A percentile compares a stretch with the other conserved stretches of the same genome.
Evolutionary conservation across 2,888 invertebrate genomes (phyloP).

Genomic region (Dynastes maya): DNA sequence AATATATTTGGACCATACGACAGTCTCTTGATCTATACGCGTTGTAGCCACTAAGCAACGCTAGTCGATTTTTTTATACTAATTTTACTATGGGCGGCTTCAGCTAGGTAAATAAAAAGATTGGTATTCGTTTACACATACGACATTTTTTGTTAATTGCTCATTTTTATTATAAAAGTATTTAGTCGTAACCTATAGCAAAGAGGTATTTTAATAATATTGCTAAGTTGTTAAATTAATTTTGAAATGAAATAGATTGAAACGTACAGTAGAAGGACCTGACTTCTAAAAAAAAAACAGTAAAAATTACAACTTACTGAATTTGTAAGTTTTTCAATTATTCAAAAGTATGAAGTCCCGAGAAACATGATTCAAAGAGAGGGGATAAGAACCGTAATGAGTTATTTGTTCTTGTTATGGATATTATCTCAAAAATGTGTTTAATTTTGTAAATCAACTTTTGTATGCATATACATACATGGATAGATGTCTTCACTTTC

Average conservation of each 20-base stretch:
- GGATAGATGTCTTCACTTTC: too few relatives aligned
- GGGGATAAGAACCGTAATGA: too few relatives aligned
- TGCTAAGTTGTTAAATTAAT: slow-evolving; percentile 2
- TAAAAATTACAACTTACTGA: neutral
- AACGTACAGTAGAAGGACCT: too few relatives aligned
- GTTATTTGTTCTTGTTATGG: too few relatives aligned
- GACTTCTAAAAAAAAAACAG: neutral
- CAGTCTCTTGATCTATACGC: slow-evolving; percentile 64
- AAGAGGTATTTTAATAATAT: slow-evolving; percentile 13
- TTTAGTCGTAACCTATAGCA: neutral
- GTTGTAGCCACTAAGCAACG: slow-evolving; percentile 49
- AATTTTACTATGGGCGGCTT: slow-evolving; percentile 64
- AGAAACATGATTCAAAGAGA: too few relatives aligned
- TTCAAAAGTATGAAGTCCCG: too few relatives aligned
- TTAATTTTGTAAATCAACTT: too few relatives aligned
- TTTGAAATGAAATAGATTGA: neutral
- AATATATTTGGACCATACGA: slow-evolving; percentile 67
- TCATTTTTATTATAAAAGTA: slow-evolving; percentile 16
- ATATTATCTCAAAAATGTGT: too few relatives aligned
- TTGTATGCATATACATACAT: too few relatives aligned
- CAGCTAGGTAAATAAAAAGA: slow-evolving; percentile 58
- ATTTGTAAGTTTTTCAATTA: too few relatives aligned
- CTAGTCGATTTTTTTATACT: slow-evolving; percentile 56
- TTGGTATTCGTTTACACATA: slow-evolving; percentile 18
- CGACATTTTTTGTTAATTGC: slow-evolving; percentile 27